Conservation (phyloP, 2,797 vertebrate species). For the Loriculus beryllinus region DNA sequence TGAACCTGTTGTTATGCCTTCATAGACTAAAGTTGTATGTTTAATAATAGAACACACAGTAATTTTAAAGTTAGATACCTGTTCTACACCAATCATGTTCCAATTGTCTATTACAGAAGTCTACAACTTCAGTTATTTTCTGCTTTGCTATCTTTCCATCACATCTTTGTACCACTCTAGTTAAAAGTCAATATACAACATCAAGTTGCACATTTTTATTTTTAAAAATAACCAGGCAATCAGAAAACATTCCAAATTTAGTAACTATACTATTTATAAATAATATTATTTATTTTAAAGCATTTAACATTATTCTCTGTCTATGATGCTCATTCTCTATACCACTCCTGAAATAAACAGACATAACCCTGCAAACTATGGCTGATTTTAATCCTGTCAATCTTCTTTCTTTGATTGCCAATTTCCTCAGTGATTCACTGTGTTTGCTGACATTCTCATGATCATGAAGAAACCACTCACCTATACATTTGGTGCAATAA, state of each 20-base stretch:
- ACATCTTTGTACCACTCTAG: neutral
- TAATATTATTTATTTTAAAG: neutral
- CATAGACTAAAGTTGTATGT: neutral
- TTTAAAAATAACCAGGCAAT: neutral
- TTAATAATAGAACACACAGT: neutral
- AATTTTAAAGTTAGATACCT: neutral
- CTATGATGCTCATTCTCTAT: neutral
- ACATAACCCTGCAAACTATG: neutral
- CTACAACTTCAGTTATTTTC: neutral
- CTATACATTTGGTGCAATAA: neutral
- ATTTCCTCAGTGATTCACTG: neutral
- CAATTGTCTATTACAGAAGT: neutral
- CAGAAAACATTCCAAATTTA: neutral
- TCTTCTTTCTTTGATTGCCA: neutral
- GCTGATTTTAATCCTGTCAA: neutral
- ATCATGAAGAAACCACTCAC: neutral
- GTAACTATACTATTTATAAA: neutral
- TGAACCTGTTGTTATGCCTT: neutral
- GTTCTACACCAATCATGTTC: neutral
- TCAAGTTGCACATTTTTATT: neutral
- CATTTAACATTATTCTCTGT: neutral
- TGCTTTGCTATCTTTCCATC: neutral
- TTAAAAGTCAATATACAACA: neutral
- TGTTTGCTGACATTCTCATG: neutral
- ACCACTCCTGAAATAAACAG: neutral